A percentile compares a stretch with the other conserved stretches of the same genome.
Evolutionary conservation across 2,113 vertebrate species (phyloP).

Genomic region (Nothoprocta perdicaria): DNA sequence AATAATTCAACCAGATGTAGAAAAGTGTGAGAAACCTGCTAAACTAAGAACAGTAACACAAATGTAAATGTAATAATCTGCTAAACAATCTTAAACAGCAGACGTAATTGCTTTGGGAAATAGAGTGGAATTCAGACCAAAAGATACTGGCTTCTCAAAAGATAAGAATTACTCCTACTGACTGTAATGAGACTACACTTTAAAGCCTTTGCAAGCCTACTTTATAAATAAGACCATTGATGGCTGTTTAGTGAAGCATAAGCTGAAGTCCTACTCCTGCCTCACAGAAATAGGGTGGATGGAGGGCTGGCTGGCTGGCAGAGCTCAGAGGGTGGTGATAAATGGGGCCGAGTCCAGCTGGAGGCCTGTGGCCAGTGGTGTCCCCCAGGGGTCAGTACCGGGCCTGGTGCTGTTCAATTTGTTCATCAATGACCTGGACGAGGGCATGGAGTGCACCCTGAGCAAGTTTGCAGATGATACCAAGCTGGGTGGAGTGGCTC

Average conservation of each 20-base stretch:
- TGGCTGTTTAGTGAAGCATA: neutral
- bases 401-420: too few species aligned
- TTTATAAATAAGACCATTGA: neutral
- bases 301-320: too few species aligned
- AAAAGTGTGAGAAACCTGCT: neutral
- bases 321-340: too few species aligned
- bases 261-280: neutral
- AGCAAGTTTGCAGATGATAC: too few species aligned
- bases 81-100: neutral
- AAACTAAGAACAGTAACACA: neutral
- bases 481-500: too few species aligned
- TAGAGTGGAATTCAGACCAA: neutral
- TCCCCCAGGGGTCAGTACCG: too few species aligned
- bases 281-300: neutral
- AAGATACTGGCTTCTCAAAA: fast-evolving
- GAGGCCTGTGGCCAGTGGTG: too few species aligned
- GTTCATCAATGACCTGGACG: too few species aligned
- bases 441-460: too few species aligned
- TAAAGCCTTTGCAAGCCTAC: neutral
- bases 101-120: neutral
- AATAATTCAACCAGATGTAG: neutral
- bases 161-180: fast-evolving
- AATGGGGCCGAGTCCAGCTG: too few species aligned
- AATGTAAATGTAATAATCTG: neutral
- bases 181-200: neutral